Evolutionary conservation across 1,140 invertebrate species (phyloP), one percentile per base, ranked within the genome.

Genomic region (Tetranychus cinnabarinus): DNA sequence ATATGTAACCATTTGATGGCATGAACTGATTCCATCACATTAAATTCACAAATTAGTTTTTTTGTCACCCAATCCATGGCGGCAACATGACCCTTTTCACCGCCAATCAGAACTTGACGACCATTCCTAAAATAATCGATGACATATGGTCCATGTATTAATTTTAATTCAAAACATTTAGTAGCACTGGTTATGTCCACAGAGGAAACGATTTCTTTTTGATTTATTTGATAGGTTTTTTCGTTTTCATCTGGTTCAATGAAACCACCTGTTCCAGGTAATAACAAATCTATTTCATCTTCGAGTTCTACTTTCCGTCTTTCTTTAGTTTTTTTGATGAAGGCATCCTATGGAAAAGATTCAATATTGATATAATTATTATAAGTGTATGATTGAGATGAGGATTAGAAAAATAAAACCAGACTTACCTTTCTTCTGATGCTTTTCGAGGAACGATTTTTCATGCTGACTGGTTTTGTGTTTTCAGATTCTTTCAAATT

Each of bases 1-100:
- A 87, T 76, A 72, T 99, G 95, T 7, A 98, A 73, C 66, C 66
- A 69, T 77, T 75, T 74, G 1, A 97, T 80, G 78, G 95, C 93
- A 71, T 86, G 81, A 48, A 97, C 79, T 56, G 85, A 84, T 76
- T 99, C 95, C 86, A 90, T 93, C 1, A 93, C 90, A 78, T 97
- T 97, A 10, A 96, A 84, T 79, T 99, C 96, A 77, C 86, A 97
- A 58, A 84, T 77, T 39, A 98, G 74, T 67, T 83, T 84, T 76
- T 99, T 99, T 1, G 90, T 93, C 8, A 95, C 77, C 95, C 95
- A 98, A 72, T 99, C 93, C 69, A 99, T 84, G 12, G 88, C 85
- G 59, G 93, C 92, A 13, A 98, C 75, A 74, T 99, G 96, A 33
- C 96, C 95, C 70, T 78, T 82, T 61, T 78, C 78, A 2, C 96